Evolutionary conservation across 2,113 vertebrate genomes (phyloP).

Genomic region (Spea multiplicata): DNA sequence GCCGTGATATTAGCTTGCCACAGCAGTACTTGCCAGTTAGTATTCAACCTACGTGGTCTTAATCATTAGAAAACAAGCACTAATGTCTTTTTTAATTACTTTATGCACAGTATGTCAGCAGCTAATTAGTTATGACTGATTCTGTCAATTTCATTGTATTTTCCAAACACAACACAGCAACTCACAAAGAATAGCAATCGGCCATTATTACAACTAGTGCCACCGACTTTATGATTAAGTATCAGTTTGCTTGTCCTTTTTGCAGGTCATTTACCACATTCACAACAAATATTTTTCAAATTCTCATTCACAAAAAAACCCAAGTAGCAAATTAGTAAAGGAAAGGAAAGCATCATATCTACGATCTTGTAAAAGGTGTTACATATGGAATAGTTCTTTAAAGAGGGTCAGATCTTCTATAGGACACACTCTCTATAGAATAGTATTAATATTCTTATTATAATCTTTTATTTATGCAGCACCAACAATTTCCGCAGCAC

Average conservation of each 20-base stretch:
- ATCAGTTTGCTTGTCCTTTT: too few species aligned
- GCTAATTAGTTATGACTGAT: slow-evolving; percentile 60
- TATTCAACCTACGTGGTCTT: slow-evolving; percentile 54
- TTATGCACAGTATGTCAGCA: slow-evolving; percentile 49
- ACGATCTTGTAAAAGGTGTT: not conserved
- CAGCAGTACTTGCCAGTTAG: slow-evolving; percentile 55
- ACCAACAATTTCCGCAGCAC: too few species aligned
- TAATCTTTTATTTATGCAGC: too few species aligned
- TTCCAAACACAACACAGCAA: slow-evolving; percentile 54
- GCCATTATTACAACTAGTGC: not conserved
- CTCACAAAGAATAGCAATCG: slow-evolving; percentile 9
- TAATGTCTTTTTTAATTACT: slow-evolving; percentile 59
- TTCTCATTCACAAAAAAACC: not conserved
- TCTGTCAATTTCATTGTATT: slow-evolving; percentile 51
- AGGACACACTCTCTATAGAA: too few species aligned
- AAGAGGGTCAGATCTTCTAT: too few species aligned
- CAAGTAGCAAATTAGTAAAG: not conserved
- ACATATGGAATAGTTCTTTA: too few species aligned
- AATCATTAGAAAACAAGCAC: slow-evolving; percentile 56
- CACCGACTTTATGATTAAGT: too few species aligned
- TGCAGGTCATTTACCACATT: too few species aligned
- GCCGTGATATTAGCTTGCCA: slow-evolving; percentile 49
- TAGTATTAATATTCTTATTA: too few species aligned
- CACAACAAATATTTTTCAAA: not conserved
- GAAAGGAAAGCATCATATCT: not conserved